Evolutionary conservation across 2,797 vertebrate species (phyloP).

Genomic region (Xenentodon cancila): DNA sequence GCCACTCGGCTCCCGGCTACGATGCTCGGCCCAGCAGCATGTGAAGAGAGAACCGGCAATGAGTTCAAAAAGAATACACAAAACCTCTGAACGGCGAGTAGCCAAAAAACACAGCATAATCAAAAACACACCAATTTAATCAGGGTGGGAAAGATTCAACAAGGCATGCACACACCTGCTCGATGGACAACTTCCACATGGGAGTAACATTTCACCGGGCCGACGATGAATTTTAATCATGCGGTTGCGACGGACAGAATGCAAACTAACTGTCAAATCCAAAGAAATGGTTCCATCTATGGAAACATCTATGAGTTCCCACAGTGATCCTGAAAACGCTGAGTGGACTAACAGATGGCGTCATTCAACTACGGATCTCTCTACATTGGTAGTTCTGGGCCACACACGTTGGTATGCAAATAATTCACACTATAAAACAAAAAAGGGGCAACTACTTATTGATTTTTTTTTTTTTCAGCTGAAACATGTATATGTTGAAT

Average conservation of each 20-base stretch:
- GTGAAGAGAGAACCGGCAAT: slow-evolving; percentile 58
- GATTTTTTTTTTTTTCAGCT: too few relatives aligned
- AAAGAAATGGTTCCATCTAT: slow-evolving; percentile 38
- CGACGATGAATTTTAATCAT: slow-evolving; percentile 59
- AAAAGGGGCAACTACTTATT: too few relatives aligned
- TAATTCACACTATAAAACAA: too few relatives aligned
- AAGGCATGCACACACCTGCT: slow-evolving; percentile 74
- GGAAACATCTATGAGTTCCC: slow-evolving; percentile 37
- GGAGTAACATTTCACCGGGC: slow-evolving; percentile 59
- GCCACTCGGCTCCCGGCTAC: slow-evolving; percentile 43
- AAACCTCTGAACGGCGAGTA: slow-evolving; percentile 40
- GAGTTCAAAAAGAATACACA: slow-evolving; percentile 60
- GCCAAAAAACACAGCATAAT: slow-evolving; percentile 78
- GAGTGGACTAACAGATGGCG: slow-evolving; percentile 42
- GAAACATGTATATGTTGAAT: too few relatives aligned
- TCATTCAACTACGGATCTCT: slow-evolving; percentile 34
- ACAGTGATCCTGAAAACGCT: slow-evolving; percentile 34
- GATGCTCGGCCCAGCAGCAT: slow-evolving; percentile 47
- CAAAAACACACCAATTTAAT: slow-evolving; percentile 73
- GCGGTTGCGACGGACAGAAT: slow-evolving; percentile 39
- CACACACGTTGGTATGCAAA: not conserved
- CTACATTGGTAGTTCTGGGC: slow-evolving; percentile 4
- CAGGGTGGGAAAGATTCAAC: slow-evolving; percentile 63
- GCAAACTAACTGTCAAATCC: slow-evolving; percentile 51
- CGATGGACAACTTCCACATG: slow-evolving; percentile 47